These are phyloP conservation scores for Cygnus olor DNA, from an alignment of 2,797 vertebrate genomes.

Conservation along the genomic window DNA sequence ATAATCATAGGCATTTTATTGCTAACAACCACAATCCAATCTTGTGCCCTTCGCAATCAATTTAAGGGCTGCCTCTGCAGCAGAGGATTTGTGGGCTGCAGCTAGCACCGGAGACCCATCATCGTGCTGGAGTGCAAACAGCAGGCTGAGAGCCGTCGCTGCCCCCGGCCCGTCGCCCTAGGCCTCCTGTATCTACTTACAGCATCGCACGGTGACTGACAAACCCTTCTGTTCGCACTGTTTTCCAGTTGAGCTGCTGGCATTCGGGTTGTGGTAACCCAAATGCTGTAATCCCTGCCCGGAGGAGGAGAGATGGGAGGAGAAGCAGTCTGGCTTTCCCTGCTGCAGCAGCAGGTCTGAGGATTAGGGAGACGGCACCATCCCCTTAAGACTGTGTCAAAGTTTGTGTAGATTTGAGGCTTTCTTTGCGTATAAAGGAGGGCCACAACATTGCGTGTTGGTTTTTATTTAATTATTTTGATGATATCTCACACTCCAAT, in stretches of 20 bases:
- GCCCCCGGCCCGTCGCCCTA: background rate
- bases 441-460: no score
- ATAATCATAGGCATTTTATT: background rate
- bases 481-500: background rate
- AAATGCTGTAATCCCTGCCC: background rate
- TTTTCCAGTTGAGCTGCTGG: background rate
- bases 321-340: background rate
- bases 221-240: background rate
- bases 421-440: background rate
- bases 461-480: background rate
- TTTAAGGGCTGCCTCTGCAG: background rate
- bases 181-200: background rate
- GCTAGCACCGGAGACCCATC: background rate
- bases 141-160: background rate
- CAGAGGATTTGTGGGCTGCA: background rate
- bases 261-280: background rate
- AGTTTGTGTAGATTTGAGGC: background rate
- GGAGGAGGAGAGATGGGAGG: background rate
- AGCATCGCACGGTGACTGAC: background rate
- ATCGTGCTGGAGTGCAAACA: rapidly evolving
- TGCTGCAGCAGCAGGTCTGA: background rate
- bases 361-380: background rate
- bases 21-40: background rate
- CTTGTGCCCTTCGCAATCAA: background rate
- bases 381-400: background rate